These are phyloP conservation scores for Pocota personata DNA, from an alignment of 2,888 invertebrate species.

Conservation along the genomic window DNA sequence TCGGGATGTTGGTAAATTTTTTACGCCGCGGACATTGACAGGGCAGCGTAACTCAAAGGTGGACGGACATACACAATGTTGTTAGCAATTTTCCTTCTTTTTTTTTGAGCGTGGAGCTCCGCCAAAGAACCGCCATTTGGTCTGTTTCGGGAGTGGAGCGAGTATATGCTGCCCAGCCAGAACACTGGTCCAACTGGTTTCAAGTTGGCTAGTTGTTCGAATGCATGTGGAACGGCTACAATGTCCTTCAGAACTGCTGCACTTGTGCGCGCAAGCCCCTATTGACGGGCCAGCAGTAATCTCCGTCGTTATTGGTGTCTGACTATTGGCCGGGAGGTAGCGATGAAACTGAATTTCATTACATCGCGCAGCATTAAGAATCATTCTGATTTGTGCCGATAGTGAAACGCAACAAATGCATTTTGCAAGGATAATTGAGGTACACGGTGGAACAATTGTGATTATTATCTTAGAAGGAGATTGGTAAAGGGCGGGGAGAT, in stretches of 20 bases:
- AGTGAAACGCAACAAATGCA: constrained; percentile 57
- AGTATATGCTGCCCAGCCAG: neutral
- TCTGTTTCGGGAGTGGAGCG: constrained; percentile 34
- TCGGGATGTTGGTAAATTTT: constrained; percentile 31
- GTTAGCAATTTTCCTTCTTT: constrained; percentile 20
- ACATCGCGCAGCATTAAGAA: constrained; percentile 8
- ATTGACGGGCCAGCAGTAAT: neutral
- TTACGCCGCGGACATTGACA: constrained; percentile 42
- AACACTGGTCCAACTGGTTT: constrained; percentile 62
- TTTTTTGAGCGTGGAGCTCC: constrained; percentile 1
- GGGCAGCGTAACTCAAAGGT: constrained; percentile 20
- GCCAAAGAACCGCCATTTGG: constrained; percentile 38
- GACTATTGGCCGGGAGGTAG: constrained; percentile 14
- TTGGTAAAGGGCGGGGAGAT: neutral
- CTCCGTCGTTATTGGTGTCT: constrained; percentile 37
- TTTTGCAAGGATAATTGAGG: constrained; percentile 67
- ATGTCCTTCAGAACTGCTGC: constrained; percentile 60
- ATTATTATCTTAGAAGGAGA: constrained; percentile 33
- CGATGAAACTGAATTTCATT: constrained; percentile 45
- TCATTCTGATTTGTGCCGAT: constrained; percentile 50
- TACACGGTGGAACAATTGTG: constrained; percentile 55
- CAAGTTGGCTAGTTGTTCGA: neutral
- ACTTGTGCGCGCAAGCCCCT: constrained; percentile 30
- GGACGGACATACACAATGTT: constrained; percentile 19
- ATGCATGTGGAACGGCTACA: neutral